Base-by-base conservation (phyloP, 2,888 invertebrate genomes). In the Brenthis ino region DNA sequence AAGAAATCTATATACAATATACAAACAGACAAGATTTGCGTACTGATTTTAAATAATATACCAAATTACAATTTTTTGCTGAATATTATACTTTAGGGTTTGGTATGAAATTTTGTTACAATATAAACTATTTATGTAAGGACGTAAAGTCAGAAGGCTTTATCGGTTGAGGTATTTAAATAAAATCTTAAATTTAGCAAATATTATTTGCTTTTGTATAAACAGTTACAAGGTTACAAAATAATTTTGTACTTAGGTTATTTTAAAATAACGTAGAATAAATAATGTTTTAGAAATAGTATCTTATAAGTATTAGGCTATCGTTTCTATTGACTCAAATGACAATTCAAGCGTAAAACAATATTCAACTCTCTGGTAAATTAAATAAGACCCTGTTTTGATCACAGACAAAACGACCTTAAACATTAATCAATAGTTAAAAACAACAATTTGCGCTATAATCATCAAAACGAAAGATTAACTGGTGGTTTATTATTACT, bases 311-410 rank as follows among this genome's bases (percentile, higher is more conserved):
- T 47, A 58, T 14, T 60, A 60, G 24, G 47, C 47, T 24, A 13
- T 43, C 33, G 13, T 20, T 33, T 43, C 51, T 43, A 43, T 11
- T 43, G 11, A 20, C 8, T 60, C 58, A 28, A 28, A 58, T 24
- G 58, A 28, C 28, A 51, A 37, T 37, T 43, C 56, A 67, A 55
- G 47, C 47, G 37, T 57, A 63, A 57, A 63, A 64, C 53, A 53
- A 68, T 53, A 64, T 28, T 57, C 28, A 54, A 57, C 68, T 57
- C 57, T 47, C 51, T 57, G 58, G 16, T 56, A 64, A 61, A 64
- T 56, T 64, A 65, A 70, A 67, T 71, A 67, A 71, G 61, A 73
- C 73, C 73, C 65, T 73, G 71, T 71, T 66, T 53, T 57, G 64
- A 71, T 73, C 67, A 71, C 73, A 73, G 71, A 69, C 71, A 63